phyloP scores from a whole-genome alignment of 2,888 invertebrate species.

The Drosophila mettleri region DNA sequence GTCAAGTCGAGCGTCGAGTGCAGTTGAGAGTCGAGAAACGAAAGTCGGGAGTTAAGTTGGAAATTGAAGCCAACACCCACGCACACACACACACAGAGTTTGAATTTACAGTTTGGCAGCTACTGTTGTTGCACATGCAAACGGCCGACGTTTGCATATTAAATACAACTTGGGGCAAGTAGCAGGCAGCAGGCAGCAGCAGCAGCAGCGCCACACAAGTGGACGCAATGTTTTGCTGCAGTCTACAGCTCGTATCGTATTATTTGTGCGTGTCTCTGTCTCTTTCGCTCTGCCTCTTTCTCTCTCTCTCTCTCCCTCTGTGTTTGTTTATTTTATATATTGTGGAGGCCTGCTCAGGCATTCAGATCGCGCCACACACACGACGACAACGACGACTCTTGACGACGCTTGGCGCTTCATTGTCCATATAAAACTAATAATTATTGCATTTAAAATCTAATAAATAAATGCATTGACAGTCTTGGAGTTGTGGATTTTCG shows the following conservation, averaged over 20 bases:
- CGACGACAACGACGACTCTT: constrained; percentile 40
- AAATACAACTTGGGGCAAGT: constrained; percentile 48
- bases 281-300: no score
- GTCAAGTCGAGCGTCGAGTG: constrained; percentile 57
- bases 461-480: constrained; percentile 76
- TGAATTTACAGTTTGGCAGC: constrained; percentile 72
- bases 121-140: constrained; percentile 50
- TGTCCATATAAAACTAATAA: constrained; percentile 78
- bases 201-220: constrained; percentile 47
- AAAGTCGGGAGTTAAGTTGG: constrained; percentile 41
- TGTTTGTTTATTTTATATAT: constrained; percentile 23
- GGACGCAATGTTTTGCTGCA: constrained; percentile 27
- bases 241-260: constrained; percentile 23
- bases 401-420: constrained; percentile 72
- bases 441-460: constrained; percentile 82
- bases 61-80: constrained; percentile 69
- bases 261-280: constrained; percentile 14
- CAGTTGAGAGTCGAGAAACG: constrained; percentile 33
- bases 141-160: constrained; percentile 56
- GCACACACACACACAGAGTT: constrained; percentile 42
- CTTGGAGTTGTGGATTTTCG: constrained; percentile 24
- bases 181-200: constrained; percentile 45
- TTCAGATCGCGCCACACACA: constrained; percentile 57
- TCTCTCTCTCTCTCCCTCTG: no score
- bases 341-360: constrained; percentile 52